Evolutionary conservation across 2,888 invertebrate species (phyloP), one percentile per base, ranked within the genome.

Genomic region (Agonopterix alstromeriana): DNA sequence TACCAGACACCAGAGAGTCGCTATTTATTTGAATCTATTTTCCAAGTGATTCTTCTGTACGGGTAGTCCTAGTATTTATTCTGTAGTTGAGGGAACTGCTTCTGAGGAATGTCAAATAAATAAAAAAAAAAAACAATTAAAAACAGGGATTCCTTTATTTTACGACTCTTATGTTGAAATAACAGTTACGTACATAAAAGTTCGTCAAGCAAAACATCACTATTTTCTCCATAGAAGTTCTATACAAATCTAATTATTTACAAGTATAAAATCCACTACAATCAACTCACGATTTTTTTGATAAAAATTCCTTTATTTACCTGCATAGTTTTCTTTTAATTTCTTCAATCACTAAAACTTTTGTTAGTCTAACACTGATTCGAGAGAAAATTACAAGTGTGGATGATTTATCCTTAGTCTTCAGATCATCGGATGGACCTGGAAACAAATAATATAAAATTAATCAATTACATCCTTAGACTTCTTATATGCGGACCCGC

Each of bases 241-340:
- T 78, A 77, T 66, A 75, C 74, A 73, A 71, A 70, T 68, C 71
- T 77, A 79, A 67, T 66, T 85, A 82, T 85, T 70, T 86, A 87
- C 86, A 86, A 73, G 83, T 87, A 85, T 77, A 86, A 86, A 86
- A 86, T 73, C 75, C 74, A 78, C 84, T 85, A 85, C 82, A 51
- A 57, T 57, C 57, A 67, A 75, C 65, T 69, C 74, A 74, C 74
- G 58, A 72, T 63, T 65, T 63, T 69, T 67, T 77, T 73, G 27
- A 27, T 27, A 27, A 75, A 76, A 73, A 74, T 73, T 65, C 57
- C 57, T 67, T 71, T 70, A 72, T 43, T 38, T 48, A 51, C 67
- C 69, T 76, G 74, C 71, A 73, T 72, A 67, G 72, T 73, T 77
- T 70, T 68, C 43, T 52, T 48, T 49, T 48, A 53, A 54, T 51